Base-by-base conservation (phyloP, 2,797 vertebrate species). In the Enteromius unitaeniatus region DNA sequence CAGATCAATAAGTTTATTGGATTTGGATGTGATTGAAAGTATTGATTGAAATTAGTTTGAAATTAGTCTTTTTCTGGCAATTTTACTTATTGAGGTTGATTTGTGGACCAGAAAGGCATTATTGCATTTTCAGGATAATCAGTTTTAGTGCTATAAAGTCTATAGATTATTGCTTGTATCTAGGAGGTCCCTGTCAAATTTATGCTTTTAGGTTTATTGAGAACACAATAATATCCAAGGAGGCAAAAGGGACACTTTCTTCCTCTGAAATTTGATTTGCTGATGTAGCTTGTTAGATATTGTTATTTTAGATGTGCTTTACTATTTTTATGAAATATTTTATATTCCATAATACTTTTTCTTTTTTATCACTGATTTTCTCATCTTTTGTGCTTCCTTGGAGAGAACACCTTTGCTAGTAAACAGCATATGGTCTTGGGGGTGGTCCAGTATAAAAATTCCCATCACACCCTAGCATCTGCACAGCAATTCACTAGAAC, bases 31-130 rank as follows among this genome's bases (percentile, higher is more conserved):
- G 51, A 53, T 21, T 37, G 34, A 34, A 34, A 34, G 34, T 34
- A 34, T 34, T n/a, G 73, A 53, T 21, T 37, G 11, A 76, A 58
- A 76, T 28, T 58, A 31, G 55, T 55, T 40, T 55, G 51, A 15
- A 55, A 23, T 58, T 23, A 40, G 31, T 58, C 21, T 1, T 9
- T 58, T 58, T 40, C 51, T 76, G 51, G 1, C 53, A 23, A 14
- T 76, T 23, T 76, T 34, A 58, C 31, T 53, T 1, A 58, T 26
- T 40, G 21, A 58, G 21, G 13, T 23, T 55, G 73, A 75, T 58
- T 55, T 58, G 34, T 76, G 73, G 51, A 58, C 51, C 14, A 76
- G 51, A 13, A 34, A 40, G 49, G 51, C 73, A 40, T 76, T 76
- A 40, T 40, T 76, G 51, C 13, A 76, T 58, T 76, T 31, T 40